phyloP scores from a whole-genome alignment of 2,797 vertebrate species.

The Dipus sagitta region DNA sequence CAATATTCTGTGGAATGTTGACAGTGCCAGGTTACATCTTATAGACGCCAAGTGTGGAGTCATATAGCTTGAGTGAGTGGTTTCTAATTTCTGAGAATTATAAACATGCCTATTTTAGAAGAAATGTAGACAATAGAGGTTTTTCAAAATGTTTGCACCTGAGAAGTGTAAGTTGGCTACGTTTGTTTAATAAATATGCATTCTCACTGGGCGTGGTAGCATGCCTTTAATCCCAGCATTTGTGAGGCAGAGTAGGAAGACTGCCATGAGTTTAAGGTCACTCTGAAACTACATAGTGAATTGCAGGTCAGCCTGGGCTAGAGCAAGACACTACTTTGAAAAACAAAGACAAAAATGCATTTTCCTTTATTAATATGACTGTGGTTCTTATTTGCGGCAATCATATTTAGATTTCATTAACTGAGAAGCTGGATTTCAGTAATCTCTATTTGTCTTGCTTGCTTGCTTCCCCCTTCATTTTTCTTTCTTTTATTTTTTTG shows the following conservation, averaged over 20 bases:
- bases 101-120: neutral
- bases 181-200: neutral
- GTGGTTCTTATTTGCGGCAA: constrained; percentile 8
- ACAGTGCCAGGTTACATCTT: constrained; percentile 13
- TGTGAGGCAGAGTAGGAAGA: no score
- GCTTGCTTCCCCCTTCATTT: neutral
- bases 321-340: no score
- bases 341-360: neutral
- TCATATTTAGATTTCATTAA: constrained; percentile 38
- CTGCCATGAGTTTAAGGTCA: no score
- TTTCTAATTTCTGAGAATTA: constrained; percentile 31
- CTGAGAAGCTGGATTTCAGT: neutral
- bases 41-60: constrained; percentile 15
- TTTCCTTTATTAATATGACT: neutral
- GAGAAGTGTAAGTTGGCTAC: constrained; percentile 39
- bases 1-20: constrained; percentile 62
- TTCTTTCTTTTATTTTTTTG: no score
- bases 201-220: no score
- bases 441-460: neutral
- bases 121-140: neutral
- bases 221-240: no score
- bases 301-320: no score
- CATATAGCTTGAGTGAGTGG: neutral
- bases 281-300: no score
- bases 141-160: neutral